phyloP scores from a whole-genome alignment of 30 jellyfish, hydroid and myxozoan species.

The Hydra vulgaris region DNA sequence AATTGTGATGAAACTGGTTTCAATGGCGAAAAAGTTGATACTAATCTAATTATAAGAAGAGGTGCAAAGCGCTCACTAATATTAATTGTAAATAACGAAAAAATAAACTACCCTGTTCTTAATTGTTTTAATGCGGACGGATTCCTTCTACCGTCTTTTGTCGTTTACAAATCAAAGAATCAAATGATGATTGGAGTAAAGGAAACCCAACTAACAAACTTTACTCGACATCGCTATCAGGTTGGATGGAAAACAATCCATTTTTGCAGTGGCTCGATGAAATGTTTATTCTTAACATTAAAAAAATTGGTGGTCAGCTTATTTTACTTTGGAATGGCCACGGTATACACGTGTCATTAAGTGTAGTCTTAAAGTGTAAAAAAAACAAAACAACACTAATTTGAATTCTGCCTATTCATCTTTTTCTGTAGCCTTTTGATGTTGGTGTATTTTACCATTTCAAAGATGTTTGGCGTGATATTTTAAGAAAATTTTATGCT shows the following conservation, averaged over 20 bases:
- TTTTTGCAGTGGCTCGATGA: background rate
- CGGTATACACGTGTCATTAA: background rate
- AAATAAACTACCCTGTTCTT: background rate
- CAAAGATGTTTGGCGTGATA: no score
- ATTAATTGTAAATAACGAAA: background rate
- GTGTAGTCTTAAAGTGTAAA: background rate
- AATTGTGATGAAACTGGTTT: background rate
- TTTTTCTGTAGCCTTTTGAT: background rate
- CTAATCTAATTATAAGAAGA: background rate
- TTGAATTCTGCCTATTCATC: background rate
- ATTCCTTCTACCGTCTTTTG: background rate
- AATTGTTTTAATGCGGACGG: background rate
- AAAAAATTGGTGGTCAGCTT: background rate
- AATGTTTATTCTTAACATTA: background rate
- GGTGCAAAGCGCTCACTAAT: background rate
- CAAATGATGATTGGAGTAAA: background rate
- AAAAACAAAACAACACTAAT: background rate
- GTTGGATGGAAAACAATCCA: background rate
- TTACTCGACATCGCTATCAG: background rate
- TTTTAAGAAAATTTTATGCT: no score
- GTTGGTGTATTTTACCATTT: background rate
- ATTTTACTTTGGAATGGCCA: background rate
- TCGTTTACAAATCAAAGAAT: background rate
- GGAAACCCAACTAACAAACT: background rate
- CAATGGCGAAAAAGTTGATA: background rate